phyloP scores from a whole-genome alignment of 2,113 vertebrate genomes.

The Notothenia rossii region DNA sequence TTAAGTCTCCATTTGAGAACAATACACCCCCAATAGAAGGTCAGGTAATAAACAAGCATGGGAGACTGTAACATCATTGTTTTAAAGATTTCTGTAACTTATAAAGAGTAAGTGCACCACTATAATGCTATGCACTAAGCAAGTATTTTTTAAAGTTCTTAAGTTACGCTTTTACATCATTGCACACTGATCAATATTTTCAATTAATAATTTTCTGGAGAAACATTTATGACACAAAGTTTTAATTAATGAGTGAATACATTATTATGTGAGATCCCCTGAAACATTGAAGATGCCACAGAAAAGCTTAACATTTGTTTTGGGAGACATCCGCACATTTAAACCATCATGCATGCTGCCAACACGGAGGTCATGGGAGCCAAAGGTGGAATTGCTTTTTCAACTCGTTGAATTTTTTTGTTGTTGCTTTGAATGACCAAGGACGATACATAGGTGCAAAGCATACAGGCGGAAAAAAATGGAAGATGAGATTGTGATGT shows the following conservation, averaged over 20 bases:
- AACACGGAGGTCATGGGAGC: not conserved
- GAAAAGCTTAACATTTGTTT: not conserved
- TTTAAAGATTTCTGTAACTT: not conserved
- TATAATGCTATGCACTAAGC: not conserved
- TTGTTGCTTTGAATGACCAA: slow-evolving; percentile 59
- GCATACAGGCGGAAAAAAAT: not conserved
- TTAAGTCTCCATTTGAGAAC: not conserved
- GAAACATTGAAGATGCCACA: not conserved
- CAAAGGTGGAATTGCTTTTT: slow-evolving; percentile 53
- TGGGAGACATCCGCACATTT: not conserved
- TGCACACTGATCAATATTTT: not conserved
- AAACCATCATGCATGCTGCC: not conserved
- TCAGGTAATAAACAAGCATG: too few relatives aligned
- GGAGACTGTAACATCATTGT: not conserved
- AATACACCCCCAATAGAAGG: not conserved
- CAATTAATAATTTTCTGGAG: not conserved
- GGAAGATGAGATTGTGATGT: slow-evolving; percentile 29
- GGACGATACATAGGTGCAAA: slow-evolving; percentile 30
- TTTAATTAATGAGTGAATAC: not conserved
- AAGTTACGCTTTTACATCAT: not conserved
- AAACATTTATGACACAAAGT: not conserved
- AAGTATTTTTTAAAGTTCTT: not conserved
- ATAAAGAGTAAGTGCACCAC: not conserved
- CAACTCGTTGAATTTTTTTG: slow-evolving; percentile 43
- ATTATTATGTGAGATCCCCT: not conserved